These are phyloP conservation scores for Lampris incognitus DNA, from an alignment of 2,113 vertebrate genomes.

Conservation along the genomic window DNA sequence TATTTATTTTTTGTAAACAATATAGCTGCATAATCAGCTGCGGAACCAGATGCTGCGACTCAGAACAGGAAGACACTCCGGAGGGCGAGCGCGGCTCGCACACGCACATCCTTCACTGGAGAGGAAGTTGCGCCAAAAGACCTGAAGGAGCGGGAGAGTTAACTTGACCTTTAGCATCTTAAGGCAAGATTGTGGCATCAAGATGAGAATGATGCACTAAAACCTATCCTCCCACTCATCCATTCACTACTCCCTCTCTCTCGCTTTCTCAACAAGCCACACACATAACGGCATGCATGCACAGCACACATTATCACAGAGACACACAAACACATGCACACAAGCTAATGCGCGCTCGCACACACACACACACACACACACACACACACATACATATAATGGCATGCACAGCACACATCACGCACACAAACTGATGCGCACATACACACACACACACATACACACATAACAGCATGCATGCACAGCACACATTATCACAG, in stretches of 20 bases:
- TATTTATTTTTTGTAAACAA: slow-evolving; percentile 27
- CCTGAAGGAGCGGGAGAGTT: slow-evolving; percentile 22
- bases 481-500: too few species aligned
- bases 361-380: background rate
- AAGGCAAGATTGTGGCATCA: slow-evolving; percentile 23
- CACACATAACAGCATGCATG: too few species aligned
- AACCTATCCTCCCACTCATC: slow-evolving; percentile 44
- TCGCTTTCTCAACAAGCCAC: background rate
- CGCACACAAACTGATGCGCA: slow-evolving; percentile 4
- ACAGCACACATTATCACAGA: background rate
- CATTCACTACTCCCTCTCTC: background rate
- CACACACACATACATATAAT: background rate
- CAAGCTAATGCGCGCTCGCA: slow-evolving; percentile 7
- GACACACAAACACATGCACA: slow-evolving; percentile 1
- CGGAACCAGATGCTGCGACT: slow-evolving; percentile 13
- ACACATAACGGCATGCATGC: slow-evolving; percentile 22
- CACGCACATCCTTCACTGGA: background rate
- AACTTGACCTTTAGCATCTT: slow-evolving; percentile 44
- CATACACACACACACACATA: background rate
- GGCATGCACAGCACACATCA: background rate
- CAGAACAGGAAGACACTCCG: slow-evolving; percentile 9
- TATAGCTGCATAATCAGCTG: slow-evolving; percentile 40
- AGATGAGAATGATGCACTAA: slow-evolving; percentile 50
- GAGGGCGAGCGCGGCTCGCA: slow-evolving; percentile 10
- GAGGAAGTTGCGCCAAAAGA: slow-evolving; percentile 30